phyloP scores from a whole-genome alignment of 2,888 invertebrate genomes.

The Biston betularia region DNA sequence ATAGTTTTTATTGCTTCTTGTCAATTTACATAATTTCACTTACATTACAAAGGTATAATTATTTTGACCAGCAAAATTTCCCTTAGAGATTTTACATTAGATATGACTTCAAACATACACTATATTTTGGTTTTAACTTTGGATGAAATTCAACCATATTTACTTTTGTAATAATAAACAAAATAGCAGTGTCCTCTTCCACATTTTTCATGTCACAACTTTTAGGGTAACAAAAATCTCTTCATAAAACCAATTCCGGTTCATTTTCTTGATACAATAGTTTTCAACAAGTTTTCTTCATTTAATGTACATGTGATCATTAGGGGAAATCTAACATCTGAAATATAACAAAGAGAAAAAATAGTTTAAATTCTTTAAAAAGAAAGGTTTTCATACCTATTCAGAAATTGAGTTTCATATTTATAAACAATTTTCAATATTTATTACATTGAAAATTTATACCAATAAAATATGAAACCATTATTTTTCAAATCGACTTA shows the following conservation, averaged over 20 bases:
- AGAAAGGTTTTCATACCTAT: too few species aligned
- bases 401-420: too few species aligned
- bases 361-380: too few species aligned
- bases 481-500: too few species aligned
- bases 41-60: slow-evolving; percentile 14
- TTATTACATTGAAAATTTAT: too few species aligned
- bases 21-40: slow-evolving; percentile 21
- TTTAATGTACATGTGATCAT: slow-evolving; percentile 20
- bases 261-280: slow-evolving; percentile 3
- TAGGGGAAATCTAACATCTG: slow-evolving; percentile 85
- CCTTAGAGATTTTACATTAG: too few species aligned
- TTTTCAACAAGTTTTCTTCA: slow-evolving; percentile 35
- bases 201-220: background rate
- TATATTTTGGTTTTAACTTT: too few species aligned
- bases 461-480: too few species aligned
- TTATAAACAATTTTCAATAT: background rate
- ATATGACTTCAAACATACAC: too few species aligned
- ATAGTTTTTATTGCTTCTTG: slow-evolving; percentile 27
- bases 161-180: too few species aligned
- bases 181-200: background rate
- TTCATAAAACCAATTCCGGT: background rate
- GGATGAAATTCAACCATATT: too few species aligned
- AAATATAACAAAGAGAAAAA: slow-evolving; percentile 49
- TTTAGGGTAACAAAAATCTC: too few species aligned
- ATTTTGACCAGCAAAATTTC: slow-evolving; percentile 37